Evolutionary conservation across 2,888 invertebrate genomes (phyloP), one percentile per base, ranked within the genome.

Genomic region (Spilosoma lubricipeda): DNA sequence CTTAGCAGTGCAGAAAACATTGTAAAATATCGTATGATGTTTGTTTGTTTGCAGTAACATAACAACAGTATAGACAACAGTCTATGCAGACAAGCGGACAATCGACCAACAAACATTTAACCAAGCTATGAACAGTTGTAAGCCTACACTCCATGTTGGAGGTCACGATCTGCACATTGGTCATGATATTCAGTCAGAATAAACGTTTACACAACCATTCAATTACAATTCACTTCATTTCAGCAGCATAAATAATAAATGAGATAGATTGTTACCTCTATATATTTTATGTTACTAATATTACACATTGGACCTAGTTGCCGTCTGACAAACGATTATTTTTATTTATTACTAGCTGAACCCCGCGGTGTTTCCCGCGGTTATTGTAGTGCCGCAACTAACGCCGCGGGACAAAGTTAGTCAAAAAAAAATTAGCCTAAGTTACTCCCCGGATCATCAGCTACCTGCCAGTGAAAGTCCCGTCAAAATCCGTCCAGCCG

Each of bases 61-160:
- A n/a, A 11, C 27, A 9, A 59, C 15, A 59, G 27, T 27, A n/a
- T 59, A 13, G 27, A 27, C 15, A 59, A 59, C 9, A 59, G 63
- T 63, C 2, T 72, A 45, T n/a, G 23, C 68, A 72, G n/a, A 33
- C 18, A 18, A 30, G 15, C 2, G 63, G 30, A 63, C 63, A 30
- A 59, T 18, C 59, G 39, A 59, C 5, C 36, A 70, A 59, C 59
- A 69, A 70, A 70, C 42, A 70, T 59, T 52, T 69, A 56, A n/a
- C 36, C 27, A 70, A n/a, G 36, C 39, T 27, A 39, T 27, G n/a
- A 11, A 59, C n/a, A 23, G n/a, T 36, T 59, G 42, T 70, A 70
- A 70, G 70, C 70, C 42, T 27, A 8, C 70, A 70, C 59, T n/a
- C 9, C 59, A n/a, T 42, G 70, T 20, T 5, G 18, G 27, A 59